Evolutionary conservation across 2,113 vertebrate species (phyloP).

Genomic region (Tenrec ecaudatus): DNA sequence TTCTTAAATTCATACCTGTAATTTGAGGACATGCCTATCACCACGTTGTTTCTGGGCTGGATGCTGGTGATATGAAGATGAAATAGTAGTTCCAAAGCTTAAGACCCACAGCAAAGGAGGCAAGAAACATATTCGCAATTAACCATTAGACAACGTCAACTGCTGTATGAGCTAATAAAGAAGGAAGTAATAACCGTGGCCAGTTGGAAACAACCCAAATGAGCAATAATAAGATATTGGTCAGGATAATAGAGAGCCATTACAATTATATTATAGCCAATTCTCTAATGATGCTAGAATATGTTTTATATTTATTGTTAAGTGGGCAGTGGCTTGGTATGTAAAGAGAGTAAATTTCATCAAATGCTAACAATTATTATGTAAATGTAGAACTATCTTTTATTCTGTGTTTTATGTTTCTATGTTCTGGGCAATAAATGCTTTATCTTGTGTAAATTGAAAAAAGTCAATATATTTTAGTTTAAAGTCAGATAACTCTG

Average conservation of each 20-base stretch:
- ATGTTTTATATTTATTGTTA: neutral
- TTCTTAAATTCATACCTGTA: neutral
- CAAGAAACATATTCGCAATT: neutral
- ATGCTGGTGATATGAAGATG: neutral
- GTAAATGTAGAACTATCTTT: neutral
- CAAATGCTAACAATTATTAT: constrained; percentile 41
- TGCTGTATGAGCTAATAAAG: neutral
- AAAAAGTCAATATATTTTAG: neutral
- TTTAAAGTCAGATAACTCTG: neutral
- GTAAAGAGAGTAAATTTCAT: neutral
- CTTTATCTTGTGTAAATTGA: neutral
- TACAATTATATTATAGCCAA: neutral
- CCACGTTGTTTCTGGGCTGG: neutral
- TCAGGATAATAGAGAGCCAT: neutral
- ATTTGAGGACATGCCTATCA: neutral
- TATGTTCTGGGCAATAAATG: neutral
- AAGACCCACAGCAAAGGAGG: neutral
- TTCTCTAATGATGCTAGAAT: neutral
- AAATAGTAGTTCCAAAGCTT: neutral
- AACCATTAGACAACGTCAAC: neutral
- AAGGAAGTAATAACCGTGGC: neutral
- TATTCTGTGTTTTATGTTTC: neutral
- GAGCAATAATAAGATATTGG: neutral
- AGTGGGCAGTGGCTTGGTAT: neutral
- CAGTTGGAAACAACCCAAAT: neutral